Conservation (phyloP, 2,113 vertebrate species). For the Coptodon rendalli region DNA sequence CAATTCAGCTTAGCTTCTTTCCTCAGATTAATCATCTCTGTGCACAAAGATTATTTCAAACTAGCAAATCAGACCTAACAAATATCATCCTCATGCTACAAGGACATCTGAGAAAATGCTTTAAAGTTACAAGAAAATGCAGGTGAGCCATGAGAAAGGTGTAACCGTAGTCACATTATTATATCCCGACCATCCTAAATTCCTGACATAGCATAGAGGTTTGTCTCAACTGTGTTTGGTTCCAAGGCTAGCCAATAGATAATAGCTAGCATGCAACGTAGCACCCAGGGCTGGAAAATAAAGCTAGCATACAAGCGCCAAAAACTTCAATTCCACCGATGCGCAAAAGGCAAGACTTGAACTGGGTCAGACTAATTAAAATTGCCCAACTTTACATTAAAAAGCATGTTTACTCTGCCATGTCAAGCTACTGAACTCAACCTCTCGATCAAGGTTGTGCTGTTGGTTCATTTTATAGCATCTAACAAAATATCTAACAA, state of each 20-base stretch:
- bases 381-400: neutral
- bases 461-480: neutral
- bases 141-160: neutral
- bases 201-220: neutral
- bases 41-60: neutral
- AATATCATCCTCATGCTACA: neutral
- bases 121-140: neutral
- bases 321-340: too few species aligned
- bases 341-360: neutral
- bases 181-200: neutral
- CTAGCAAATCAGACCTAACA: neutral
- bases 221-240: neutral
- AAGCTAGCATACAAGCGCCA: neutral
- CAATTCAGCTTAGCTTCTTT: neutral
- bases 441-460: neutral
- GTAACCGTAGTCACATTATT: accelerated
- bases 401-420: neutral
- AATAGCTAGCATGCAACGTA: accelerated
- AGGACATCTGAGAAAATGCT: neutral
- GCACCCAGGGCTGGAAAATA: neutral
- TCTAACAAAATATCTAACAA: neutral
- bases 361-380: neutral
- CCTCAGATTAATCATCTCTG: neutral
- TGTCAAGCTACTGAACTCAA: neutral
- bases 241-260: neutral